Evolutionary conservation across 2,113 vertebrate genomes (phyloP), one percentile per base, ranked within the genome.

Genomic region (Zapus hudsonius): DNA sequence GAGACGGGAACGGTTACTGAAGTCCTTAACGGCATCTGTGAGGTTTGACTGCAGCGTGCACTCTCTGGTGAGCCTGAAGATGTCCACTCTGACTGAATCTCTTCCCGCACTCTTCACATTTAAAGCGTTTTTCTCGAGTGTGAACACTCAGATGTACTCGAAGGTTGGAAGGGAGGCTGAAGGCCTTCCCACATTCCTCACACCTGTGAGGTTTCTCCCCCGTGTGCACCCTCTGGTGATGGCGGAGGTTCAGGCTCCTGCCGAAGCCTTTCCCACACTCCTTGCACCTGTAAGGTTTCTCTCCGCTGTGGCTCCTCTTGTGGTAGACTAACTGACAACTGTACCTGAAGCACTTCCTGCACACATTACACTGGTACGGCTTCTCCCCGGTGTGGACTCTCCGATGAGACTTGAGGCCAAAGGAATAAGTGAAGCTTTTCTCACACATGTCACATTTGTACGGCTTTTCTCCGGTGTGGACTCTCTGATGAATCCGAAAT

Each of bases 301-400:
- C 91, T 66, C 94, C 95, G 0, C 95, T 94, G 57, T 97, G 97
- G 72, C 90, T 82, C 15, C 91, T 91, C 3, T 92, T 90, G 29
- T 97, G 97, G n/a, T 92, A 6, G n/a, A n/a, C n/a, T n/a, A 97
- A 90, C 33, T 97, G 94, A 7, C 95, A 96, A 36, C 88, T 73
- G 5, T 96, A 95, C 31, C 94, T 92, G 63, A 97, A 97, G 67
- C 87, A 89, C 75, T 97, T 97, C 4, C 95, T 94, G 8, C 97
- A 97, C 63, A 78, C 86, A 0, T 78, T 75, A 10, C 96, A 97
- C 55, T n/a, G n/a, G n/a, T n/a, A n/a, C n/a, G n/a, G n/a, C n/a
- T n/a, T n/a, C n/a, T n/a, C n/a, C n/a, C n/a, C n/a, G n/a, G n/a
- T n/a, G n/a, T n/a, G n/a, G n/a, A n/a, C n/a, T n/a, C n/a, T n/a